These are phyloP conservation scores for Ictidomys tridecemlineatus DNA, from an alignment of 2,113 vertebrate genomes.

Conservation along the genomic window DNA sequence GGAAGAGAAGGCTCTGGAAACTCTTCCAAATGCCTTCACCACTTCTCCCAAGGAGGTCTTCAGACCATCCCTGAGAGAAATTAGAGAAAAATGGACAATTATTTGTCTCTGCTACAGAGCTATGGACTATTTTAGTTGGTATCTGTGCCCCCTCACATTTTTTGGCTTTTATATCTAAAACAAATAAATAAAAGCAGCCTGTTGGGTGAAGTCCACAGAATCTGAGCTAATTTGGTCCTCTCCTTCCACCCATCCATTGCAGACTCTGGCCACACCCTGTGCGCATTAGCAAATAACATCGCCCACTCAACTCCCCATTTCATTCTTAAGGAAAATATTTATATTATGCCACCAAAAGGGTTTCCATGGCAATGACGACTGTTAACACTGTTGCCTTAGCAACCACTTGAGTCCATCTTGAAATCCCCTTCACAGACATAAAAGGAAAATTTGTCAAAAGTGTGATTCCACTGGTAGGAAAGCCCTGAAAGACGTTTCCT, in stretches of 20 bases:
- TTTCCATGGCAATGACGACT: conserved; percentile 91
- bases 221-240: conserved; percentile 82
- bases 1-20: background rate
- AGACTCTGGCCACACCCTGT: conserved; percentile 59
- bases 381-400: conserved; percentile 85
- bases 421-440: conserved; percentile 87
- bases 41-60: background rate
- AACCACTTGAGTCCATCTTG: conserved; percentile 88
- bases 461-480: background rate
- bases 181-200: conserved; percentile 69
- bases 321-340: conserved; percentile 90
- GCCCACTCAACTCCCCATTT: conserved; percentile 86
- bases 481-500: background rate
- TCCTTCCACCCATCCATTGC: conserved; percentile 14
- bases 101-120: conserved; percentile 46
- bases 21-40: background rate
- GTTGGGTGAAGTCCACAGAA: background rate
- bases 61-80: conserved; percentile 14
- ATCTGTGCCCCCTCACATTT: background rate
- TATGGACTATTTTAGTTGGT: conserved; percentile 47
- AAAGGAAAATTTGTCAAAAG: conserved; percentile 84
- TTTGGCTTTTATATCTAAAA: conserved; percentile 55
- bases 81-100: conserved; percentile 10
- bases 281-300: conserved; percentile 88
- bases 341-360: conserved; percentile 88